A percentile compares a stretch with the other conserved stretches of the same genome.
phyloP scores from a whole-genome alignment of 1,140 invertebrate genomes.

The Dysdera silvatica region DNA sequence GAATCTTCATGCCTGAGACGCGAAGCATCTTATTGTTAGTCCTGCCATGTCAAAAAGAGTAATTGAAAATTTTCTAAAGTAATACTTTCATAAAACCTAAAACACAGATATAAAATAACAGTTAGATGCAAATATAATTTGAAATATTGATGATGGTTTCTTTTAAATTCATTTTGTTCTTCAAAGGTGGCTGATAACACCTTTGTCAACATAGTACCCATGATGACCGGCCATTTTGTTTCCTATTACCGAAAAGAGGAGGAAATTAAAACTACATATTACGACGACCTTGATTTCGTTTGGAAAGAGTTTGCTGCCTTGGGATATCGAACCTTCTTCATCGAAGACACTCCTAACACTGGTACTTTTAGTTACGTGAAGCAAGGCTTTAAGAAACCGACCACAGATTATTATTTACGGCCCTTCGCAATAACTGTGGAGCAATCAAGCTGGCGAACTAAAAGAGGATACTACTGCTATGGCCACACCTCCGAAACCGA shows the following conservation, averaged over 20 bases:
- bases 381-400: conserved; percentile 63
- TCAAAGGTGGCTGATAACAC: conserved; percentile 47
- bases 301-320: conserved; percentile 23
- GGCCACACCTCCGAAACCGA: conserved; percentile 20
- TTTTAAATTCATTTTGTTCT: too few relatives aligned
- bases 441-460: background rate
- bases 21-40: too few relatives aligned
- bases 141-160: too few relatives aligned
- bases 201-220: conserved; percentile 44
- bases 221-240: conserved; percentile 39
- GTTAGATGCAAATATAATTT: too few relatives aligned
- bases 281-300: conserved; percentile 18
- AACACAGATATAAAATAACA: too few relatives aligned
- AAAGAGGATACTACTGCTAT: conserved; percentile 31
- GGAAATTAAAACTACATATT: conserved; percentile 1
- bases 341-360: conserved; percentile 64
- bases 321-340: conserved; percentile 59
- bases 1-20: too few relatives aligned
- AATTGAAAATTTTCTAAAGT: too few relatives aligned
- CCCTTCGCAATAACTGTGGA: conserved; percentile 52
- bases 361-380: conserved; percentile 74
- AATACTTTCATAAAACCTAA: too few relatives aligned
- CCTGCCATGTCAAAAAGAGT: too few relatives aligned
- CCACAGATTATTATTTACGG: conserved; percentile 72
- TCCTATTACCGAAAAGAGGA: conserved; percentile 26